Evolutionary conservation across 2,113 vertebrate species (phyloP).

Genomic region (Eudyptes chrysolophus): DNA sequence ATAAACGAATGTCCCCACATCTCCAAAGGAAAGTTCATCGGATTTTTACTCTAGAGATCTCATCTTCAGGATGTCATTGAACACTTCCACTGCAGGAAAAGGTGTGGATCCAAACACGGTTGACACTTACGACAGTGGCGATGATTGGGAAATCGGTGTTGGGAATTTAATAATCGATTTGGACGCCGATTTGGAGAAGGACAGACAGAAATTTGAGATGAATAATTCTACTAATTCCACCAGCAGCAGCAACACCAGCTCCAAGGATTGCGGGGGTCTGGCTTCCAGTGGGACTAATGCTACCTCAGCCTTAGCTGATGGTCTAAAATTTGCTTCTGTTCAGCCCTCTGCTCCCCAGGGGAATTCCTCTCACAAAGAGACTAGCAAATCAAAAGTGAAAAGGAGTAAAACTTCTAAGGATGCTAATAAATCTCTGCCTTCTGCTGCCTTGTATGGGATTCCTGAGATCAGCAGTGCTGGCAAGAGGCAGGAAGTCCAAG

Average conservation of each 20-base stretch:
- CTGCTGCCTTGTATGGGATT: conserved; percentile 85
- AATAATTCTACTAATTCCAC: conserved; percentile 84
- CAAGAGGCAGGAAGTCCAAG: conserved; percentile 90
- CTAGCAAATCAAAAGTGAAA: conserved; percentile 92
- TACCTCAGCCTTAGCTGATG: conserved; percentile 84
- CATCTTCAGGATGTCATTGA: conserved; percentile 89
- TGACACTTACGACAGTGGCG: conserved; percentile 88
- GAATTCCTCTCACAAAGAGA: conserved; percentile 87
- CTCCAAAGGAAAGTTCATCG: conserved; percentile 80
- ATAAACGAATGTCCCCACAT: conserved; percentile 86
- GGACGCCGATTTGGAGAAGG: conserved; percentile 93
- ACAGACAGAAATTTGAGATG: conserved; percentile 95
- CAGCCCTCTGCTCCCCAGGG: conserved; percentile 87
- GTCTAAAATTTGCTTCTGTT: conserved; percentile 88
- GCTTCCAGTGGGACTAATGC: conserved; percentile 80
- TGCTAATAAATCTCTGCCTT: conserved; percentile 86
- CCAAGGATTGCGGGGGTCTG: conserved; percentile 87
- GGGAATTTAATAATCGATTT: conserved; percentile 91
- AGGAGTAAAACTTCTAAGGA: conserved; percentile 91
- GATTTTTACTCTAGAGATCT: conserved; percentile 81
- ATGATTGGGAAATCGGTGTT: conserved; percentile 89
- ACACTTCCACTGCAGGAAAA: conserved; percentile 83
- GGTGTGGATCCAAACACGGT: conserved; percentile 86
- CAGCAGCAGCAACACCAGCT: conserved; percentile 74
- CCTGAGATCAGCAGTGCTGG: conserved; percentile 85